These are phyloP conservation scores for Baronia brevicornis DNA, from an alignment of 2,888 invertebrate genomes.

Conservation along the genomic window DNA sequence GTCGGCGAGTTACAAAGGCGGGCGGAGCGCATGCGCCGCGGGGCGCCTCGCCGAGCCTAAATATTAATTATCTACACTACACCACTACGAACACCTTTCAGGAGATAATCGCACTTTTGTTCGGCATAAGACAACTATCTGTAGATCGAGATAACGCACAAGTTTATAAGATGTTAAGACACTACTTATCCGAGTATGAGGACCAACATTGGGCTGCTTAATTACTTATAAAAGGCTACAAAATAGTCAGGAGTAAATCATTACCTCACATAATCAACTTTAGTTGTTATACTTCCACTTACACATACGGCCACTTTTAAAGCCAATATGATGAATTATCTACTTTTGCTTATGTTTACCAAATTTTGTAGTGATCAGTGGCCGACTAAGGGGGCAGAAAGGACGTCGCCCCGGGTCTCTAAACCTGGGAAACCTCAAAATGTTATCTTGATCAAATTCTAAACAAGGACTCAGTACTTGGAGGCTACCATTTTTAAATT, in stretches of 20 bases:
- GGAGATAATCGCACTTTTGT: conserved; percentile 67
- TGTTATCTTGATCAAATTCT: too few relatives aligned
- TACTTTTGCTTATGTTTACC: too few relatives aligned
- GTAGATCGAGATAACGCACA: conserved; percentile 52
- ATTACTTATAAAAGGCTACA: background rate
- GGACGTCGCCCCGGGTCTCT: too few relatives aligned
- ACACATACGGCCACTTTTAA: too few relatives aligned
- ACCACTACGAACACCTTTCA: conserved; percentile 64
- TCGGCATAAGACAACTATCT: conserved; percentile 52
- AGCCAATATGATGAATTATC: too few relatives aligned
- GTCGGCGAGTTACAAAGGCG: conserved; percentile 48
- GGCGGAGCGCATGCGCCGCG: conserved; percentile 55
- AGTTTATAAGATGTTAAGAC: conserved; percentile 21
- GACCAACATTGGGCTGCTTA: conserved; percentile 13
- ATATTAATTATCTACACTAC: conserved; percentile 73
- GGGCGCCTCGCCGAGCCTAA: conserved; percentile 60
- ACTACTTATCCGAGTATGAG: conserved; percentile 21
- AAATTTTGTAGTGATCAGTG: conserved; percentile 59
- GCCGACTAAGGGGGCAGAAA: too few relatives aligned
- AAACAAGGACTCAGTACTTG: too few relatives aligned
- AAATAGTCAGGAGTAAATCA: too few relatives aligned
- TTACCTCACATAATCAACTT: background rate
- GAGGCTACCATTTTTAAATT: too few relatives aligned
- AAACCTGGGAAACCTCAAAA: too few relatives aligned
- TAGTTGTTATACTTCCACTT: conserved; percentile 4